phyloP scores from a whole-genome alignment of 2,888 invertebrate genomes.

The Achlya flavicornis region DNA sequence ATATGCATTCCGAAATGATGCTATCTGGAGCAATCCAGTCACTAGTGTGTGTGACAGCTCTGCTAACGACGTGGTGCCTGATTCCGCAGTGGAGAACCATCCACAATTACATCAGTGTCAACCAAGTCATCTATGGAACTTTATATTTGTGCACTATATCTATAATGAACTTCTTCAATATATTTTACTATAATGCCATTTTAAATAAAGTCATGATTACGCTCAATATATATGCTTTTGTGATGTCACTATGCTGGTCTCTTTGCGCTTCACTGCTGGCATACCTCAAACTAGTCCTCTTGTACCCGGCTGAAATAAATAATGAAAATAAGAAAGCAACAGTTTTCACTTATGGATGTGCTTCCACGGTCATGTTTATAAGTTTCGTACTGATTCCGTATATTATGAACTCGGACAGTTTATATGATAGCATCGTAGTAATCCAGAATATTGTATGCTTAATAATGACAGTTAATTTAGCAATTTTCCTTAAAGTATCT shows the following conservation, averaged over 20 bases:
- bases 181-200: neutral
- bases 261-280: neutral
- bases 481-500: neutral
- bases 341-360: neutral
- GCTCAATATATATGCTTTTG: neutral
- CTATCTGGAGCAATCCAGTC: neutral
- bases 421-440: neutral
- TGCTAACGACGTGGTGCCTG: neutral
- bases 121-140: neutral
- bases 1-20: neutral
- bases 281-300: neutral
- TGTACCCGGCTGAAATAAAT: neutral
- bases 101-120: slow-evolving; percentile 14
- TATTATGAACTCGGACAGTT: neutral
- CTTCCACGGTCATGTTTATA: neutral
- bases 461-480: neutral
- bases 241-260: neutral
- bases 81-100: neutral
- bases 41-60: neutral
- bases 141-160: neutral
- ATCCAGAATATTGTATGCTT: neutral
- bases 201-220: neutral
- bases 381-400: neutral
- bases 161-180: neutral
- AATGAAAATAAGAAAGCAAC: neutral